These are phyloP conservation scores for Lathamus discolor DNA, from an alignment of 2,113 vertebrate species.

Conservation along the genomic window DNA sequence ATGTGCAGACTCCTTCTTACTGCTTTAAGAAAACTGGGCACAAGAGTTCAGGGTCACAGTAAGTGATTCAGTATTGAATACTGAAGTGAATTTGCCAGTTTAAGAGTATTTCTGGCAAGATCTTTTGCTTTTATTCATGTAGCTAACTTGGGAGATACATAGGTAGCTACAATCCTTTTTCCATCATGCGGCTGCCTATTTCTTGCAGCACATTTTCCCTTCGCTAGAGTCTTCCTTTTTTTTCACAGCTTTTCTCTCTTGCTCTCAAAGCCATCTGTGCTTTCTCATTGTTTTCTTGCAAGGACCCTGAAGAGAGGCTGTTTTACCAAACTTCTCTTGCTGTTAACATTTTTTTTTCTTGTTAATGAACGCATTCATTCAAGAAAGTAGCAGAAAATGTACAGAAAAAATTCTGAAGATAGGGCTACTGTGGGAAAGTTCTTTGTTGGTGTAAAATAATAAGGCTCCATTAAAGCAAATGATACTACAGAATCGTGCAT, in stretches of 20 bases:
- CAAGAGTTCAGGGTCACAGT: not conserved
- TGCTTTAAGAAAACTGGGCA: not conserved
- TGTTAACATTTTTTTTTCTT: slow-evolving; percentile 30
- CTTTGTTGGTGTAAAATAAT: slow-evolving; percentile 30
- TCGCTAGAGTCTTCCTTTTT: slow-evolving; percentile 35
- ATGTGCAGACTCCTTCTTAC: not conserved
- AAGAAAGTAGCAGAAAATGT: slow-evolving; percentile 39
- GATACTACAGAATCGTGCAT: not conserved
- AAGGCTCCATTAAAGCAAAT: slow-evolving; percentile 9
- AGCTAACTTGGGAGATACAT: not conserved
- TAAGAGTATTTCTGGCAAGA: not conserved
- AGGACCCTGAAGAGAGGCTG: not conserved
- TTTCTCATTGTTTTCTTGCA: slow-evolving; percentile 42
- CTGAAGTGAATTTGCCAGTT: not conserved
- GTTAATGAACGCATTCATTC: slow-evolving; percentile 55
- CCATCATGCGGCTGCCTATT: not conserved
- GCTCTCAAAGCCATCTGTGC: slow-evolving; percentile 61
- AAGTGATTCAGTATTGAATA: not conserved
- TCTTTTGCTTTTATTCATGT: not conserved
- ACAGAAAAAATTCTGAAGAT: not conserved
- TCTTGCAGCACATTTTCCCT: not conserved
- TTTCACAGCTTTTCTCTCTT: slow-evolving; percentile 52
- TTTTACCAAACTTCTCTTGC: slow-evolving; percentile 23
- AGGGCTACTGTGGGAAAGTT: not conserved
- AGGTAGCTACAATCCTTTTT: slow-evolving; percentile 3